phyloP scores from a whole-genome alignment of 1,140 invertebrate species.

The Cryptotermes secundus region DNA sequence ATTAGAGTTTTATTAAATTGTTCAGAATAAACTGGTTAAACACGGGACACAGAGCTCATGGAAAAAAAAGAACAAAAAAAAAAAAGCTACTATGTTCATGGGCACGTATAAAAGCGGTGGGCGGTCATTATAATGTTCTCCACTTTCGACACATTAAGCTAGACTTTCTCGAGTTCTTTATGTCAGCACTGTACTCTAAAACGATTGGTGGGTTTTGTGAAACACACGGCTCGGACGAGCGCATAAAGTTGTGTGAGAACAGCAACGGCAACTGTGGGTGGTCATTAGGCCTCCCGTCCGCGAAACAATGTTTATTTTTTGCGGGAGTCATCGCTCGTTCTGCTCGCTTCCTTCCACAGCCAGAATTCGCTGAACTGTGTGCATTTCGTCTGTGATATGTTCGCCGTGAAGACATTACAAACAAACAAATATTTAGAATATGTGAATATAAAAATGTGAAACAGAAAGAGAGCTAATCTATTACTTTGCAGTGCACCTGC shows the following conservation, averaged over 20 bases:
- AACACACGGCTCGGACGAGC: not conserved
- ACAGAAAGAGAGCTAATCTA: not conserved
- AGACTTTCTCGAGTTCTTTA: not conserved
- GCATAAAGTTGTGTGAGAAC: not conserved
- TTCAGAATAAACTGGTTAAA: conserved; percentile 3
- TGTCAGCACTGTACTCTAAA: not conserved
- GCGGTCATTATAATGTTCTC: not conserved
- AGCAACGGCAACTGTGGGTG: not conserved
- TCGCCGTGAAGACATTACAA: not conserved
- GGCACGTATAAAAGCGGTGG: not conserved
- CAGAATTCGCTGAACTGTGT: not conserved
- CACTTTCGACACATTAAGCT: not conserved
- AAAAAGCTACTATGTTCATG: not conserved
- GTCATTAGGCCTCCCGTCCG: not conserved
- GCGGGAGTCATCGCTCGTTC: not conserved
- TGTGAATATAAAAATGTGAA: not conserved
- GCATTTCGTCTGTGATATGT: not conserved
- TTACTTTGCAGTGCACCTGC: not conserved
- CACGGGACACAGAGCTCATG: not conserved
- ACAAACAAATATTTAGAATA: not conserved
- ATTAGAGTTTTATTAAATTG: conserved; percentile 6
- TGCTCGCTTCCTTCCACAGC: not conserved
- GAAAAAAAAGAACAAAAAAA: too few species aligned
- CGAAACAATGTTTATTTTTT: not conserved
- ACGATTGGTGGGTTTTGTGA: not conserved